These are phyloP conservation scores for Alaudala cheleensis DNA, from an alignment of 2,113 vertebrate species.

Conservation along the genomic window DNA sequence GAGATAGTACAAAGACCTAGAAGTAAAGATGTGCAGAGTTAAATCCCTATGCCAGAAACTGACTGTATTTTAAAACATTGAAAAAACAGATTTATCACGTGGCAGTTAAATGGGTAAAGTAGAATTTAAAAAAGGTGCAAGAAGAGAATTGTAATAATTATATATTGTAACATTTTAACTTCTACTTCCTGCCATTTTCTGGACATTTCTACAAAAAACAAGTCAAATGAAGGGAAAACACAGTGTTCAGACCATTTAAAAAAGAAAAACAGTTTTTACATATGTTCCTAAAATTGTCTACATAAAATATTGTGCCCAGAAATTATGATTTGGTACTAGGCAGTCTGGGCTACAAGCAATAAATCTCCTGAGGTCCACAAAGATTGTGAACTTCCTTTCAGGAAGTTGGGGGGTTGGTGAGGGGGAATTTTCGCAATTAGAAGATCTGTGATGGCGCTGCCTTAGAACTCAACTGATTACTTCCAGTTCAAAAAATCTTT, in stretches of 20 bases:
- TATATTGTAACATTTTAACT: neutral
- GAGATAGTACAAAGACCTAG: neutral
- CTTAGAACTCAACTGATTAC: slow-evolving; percentile 77
- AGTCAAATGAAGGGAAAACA: neutral
- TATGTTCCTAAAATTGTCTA: neutral
- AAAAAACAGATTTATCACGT: neutral
- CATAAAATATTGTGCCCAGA: neutral
- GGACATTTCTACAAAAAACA: neutral
- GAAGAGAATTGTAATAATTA: neutral
- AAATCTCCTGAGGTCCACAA: neutral
- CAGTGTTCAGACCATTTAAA: neutral
- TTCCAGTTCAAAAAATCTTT: slow-evolving; percentile 84
- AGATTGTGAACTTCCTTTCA: slow-evolving; percentile 38
- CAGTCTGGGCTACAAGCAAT: neutral
- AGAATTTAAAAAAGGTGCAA: neutral
- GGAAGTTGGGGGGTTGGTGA: neutral
- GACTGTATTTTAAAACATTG: neutral
- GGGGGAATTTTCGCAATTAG: slow-evolving; percentile 54
- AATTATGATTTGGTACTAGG: neutral
- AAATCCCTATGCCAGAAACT: neutral
- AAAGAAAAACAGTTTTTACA: neutral
- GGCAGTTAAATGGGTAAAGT: neutral
- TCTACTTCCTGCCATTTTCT: neutral
- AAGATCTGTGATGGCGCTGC: slow-evolving; percentile 63
- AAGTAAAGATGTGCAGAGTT: neutral